These are phyloP conservation scores for Chymomyza caudatula DNA, from an alignment of 2,888 invertebrate species.

Conservation along the genomic window DNA sequence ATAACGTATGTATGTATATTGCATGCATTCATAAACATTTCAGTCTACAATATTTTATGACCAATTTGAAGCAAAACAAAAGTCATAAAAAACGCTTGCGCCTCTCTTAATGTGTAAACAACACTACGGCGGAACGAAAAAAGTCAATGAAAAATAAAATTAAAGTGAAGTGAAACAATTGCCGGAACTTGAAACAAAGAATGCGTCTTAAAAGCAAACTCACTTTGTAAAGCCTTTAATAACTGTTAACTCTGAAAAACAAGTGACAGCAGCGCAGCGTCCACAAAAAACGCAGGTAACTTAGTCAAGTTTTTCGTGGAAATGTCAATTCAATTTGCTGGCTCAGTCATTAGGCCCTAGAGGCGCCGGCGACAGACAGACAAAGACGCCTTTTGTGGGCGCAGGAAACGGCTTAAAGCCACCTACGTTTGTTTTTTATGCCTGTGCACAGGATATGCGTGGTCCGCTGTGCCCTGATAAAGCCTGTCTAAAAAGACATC, in stretches of 20 bases:
- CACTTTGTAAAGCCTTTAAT: background rate
- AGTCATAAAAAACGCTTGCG: background rate
- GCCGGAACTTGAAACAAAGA: background rate
- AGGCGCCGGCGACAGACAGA: background rate
- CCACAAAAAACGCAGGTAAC: conserved; percentile 21
- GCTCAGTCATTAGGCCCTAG: background rate
- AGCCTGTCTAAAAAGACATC: conserved; percentile 27
- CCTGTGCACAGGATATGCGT: background rate
- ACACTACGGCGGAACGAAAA: background rate
- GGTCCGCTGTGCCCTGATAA: background rate
- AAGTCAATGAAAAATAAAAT: background rate
- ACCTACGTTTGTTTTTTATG: background rate
- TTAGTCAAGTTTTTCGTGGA: background rate
- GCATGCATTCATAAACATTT: conserved; percentile 8
- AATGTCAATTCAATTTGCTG: background rate
- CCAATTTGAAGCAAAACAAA: background rate
- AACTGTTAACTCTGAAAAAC: background rate
- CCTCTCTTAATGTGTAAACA: background rate
- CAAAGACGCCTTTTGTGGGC: background rate
- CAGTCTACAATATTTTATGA: conserved; percentile 49
- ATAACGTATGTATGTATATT: background rate
- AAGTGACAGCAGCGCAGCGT: background rate
- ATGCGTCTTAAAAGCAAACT: no score
- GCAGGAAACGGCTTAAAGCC: background rate
- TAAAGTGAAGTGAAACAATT: background rate